A percentile compares a stretch with the other conserved stretches of the same genome.
Evolutionary conservation across 2,888 invertebrate species (phyloP).

Genomic region (Amphimallon solstitiale): DNA sequence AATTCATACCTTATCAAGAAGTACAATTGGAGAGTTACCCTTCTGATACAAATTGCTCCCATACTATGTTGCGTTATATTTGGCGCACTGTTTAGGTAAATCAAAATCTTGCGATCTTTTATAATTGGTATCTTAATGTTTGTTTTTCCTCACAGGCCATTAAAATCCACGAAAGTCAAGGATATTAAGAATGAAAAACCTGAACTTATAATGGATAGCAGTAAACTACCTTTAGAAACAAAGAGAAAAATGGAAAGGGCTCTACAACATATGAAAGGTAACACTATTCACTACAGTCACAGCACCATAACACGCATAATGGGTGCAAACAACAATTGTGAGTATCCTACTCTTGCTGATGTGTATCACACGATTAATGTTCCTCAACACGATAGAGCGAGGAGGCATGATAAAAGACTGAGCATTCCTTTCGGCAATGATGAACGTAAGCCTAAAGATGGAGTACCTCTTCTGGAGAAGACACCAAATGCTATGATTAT

Average conservation of each 20-base stretch:
- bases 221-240: slow-evolving; percentile 54
- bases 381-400: slow-evolving; percentile 47
- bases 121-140: background rate
- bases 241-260: slow-evolving; percentile 59
- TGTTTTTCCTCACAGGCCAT: slow-evolving; percentile 74
- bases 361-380: slow-evolving; percentile 60
- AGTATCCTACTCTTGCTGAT: slow-evolving; percentile 83
- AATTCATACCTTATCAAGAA: slow-evolving; percentile 69
- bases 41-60: slow-evolving; percentile 79
- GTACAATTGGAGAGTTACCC: slow-evolving; percentile 80
- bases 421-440: slow-evolving; percentile 57
- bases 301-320: slow-evolving; percentile 55
- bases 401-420: slow-evolving; percentile 53
- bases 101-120: background rate
- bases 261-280: slow-evolving; percentile 51
- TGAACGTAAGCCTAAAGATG: slow-evolving; percentile 49
- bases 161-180: slow-evolving; percentile 76
- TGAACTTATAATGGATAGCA: slow-evolving; percentile 63
- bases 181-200: slow-evolving; percentile 59
- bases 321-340: slow-evolving; percentile 60
- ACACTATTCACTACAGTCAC: slow-evolving; percentile 53
- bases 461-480: slow-evolving; percentile 42
- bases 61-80: slow-evolving; percentile 80
- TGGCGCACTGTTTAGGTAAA: slow-evolving; percentile 76
- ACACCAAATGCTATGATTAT: slow-evolving; percentile 46